Base-by-base conservation (phyloP, 2,113 vertebrate genomes). In the Serilophus lunatus region DNA sequence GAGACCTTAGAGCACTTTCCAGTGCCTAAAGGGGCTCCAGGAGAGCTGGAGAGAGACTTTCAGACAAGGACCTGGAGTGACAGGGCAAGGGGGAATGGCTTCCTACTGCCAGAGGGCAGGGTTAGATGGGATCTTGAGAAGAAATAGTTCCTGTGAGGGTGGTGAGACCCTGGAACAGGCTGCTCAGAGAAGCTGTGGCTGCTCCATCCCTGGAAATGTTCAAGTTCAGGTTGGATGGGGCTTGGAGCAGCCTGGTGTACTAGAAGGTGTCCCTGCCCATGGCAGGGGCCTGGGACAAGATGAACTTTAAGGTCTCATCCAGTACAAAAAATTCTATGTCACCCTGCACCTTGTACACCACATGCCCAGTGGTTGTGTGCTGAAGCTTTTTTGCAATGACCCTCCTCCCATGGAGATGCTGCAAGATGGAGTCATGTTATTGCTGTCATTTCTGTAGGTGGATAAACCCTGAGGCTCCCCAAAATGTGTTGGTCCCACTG, bases 351-450 rank as follows among this genome's bases (percentile, higher is more conserved):
- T 33, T 2, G 7, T 44, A 15, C 31, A 40, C 51, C 51, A 3
- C 3, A 0, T 29, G n/a, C 19, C n/a, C 33, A 7, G 36, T 2
- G 10, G 6, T 8, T 51, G 36, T 2, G 5, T n/a, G 74, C 42
- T 1, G 9, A 10, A 54, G 28, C 45, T 50, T 35, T 45, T 57
- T 25, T 53, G 22, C n/a, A 14, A 1, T 24, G 42, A 6, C 29
- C 12, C 31, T 29, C 9, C 19, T 63, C 8, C 1, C 29, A 8
- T 0, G 5, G 57, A 44, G 79, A 12, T 40, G 28, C 44, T 82
- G 35, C 44, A 6, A 6, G 64, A 4, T 0, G 3, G 38, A 15
- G 36, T 38, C 5, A 0, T 5, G 15, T 51, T 38, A 7, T 2
- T 42, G 45, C 3, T 5, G 51, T 42, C 2, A 2, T 33, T 77